Percentiles rank a stretch among this genome's conserved stretches.
Conservation (phyloP, 2,888 invertebrate genomes). For the Sepioteuthis lessoniana region DNA sequence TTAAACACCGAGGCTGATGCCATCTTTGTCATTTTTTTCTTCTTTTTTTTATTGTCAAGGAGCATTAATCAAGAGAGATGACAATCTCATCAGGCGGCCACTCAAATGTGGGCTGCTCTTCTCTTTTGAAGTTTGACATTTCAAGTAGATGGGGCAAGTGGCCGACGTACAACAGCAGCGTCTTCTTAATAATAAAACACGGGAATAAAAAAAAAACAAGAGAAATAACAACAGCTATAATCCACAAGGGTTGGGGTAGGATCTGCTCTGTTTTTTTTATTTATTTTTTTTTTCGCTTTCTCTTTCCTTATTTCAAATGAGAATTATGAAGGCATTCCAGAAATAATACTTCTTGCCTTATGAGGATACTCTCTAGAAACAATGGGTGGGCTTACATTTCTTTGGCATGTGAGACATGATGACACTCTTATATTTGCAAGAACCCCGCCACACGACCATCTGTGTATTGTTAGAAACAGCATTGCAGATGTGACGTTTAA, state of each 20-base stretch:
- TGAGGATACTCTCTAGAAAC: not conserved
- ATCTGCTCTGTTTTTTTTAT: not conserved
- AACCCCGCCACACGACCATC: not conserved
- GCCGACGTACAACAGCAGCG: not conserved
- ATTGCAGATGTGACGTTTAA: not conserved
- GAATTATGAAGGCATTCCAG: not conserved
- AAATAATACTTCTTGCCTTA: not conserved
- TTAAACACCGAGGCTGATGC: no score
- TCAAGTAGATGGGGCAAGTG: slow-evolving; percentile 6
- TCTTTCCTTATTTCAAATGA: no score
- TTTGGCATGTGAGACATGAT: not conserved
- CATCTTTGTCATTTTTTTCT: no score
- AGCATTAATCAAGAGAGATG: not conserved
- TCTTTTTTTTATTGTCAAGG: no score
- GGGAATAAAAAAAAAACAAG: no score
- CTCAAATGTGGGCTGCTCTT: not conserved
- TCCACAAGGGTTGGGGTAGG: no score
- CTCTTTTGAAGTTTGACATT: not conserved
- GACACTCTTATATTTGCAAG: not conserved
- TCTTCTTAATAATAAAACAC: not conserved
- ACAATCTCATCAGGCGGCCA: slow-evolving; percentile 1
- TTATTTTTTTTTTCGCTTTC: no score
- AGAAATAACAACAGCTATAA: no score
- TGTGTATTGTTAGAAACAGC: not conserved
- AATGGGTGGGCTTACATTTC: not conserved